These are phyloP conservation scores for Neogobius melanostomus DNA, from an alignment of 2,113 vertebrate species.

Conservation along the genomic window DNA sequence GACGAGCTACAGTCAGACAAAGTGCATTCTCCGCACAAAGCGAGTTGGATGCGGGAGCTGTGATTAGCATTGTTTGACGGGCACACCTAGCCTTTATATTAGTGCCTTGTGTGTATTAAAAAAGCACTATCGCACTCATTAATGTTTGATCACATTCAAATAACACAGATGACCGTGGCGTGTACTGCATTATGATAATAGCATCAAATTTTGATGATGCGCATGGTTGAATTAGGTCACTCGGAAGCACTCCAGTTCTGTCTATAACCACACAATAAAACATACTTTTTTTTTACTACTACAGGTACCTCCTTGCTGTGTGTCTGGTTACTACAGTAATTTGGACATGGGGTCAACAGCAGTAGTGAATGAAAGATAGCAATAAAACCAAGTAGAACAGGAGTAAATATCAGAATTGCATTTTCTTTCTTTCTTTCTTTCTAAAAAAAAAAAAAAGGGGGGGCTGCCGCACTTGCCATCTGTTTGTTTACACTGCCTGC, in stretches of 20 bases:
- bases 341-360: conserved; percentile 13
- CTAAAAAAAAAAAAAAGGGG: conserved; percentile 3
- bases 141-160: conserved; percentile 58
- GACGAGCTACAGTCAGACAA: neutral
- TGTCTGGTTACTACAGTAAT: conserved; percentile 26
- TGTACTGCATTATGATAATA: conserved; percentile 44
- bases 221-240: conserved; percentile 47
- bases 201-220: conserved; percentile 50
- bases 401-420: conserved; percentile 37
- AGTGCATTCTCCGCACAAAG: neutral
- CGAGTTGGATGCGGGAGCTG: neutral
- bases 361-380: conserved; percentile 10
- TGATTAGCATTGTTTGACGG: conserved; percentile 14
- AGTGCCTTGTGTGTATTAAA: conserved; percentile 20
- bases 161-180: conserved; percentile 40
- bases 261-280: conserved; percentile 5
- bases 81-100: conserved; percentile 33
- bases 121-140: conserved; percentile 37
- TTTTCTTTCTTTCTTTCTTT: conserved; percentile 3
- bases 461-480: conserved; percentile 53
- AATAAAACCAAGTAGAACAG: conserved; percentile 16
- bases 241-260: conserved; percentile 3
- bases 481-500: conserved; percentile 56
- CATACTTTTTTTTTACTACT: neutral
- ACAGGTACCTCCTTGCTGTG: neutral